Evolutionary conservation across 2,888 invertebrate genomes (phyloP).

Genomic region (Caenorhabditis doughertyi): DNA sequence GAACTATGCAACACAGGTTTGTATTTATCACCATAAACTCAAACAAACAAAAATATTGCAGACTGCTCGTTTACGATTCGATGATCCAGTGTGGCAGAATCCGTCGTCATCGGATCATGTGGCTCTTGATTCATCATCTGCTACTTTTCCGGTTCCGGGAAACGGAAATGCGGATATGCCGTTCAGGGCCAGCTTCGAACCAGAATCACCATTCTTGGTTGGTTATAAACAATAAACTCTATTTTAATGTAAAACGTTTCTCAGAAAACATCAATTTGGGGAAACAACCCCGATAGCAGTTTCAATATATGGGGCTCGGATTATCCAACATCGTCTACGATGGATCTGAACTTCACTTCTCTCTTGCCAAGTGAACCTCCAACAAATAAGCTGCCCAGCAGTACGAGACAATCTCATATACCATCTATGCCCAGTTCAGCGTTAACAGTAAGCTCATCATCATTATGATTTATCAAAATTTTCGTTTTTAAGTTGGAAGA

Average conservation of each 20-base stretch:
- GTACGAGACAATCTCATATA: slow-evolving; percentile 24
- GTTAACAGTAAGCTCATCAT: slow-evolving; percentile 30
- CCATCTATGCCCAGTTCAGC: slow-evolving; percentile 63
- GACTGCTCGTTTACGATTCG: slow-evolving; percentile 74
- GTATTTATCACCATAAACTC: too few relatives aligned
- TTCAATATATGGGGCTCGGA: slow-evolving; percentile 56
- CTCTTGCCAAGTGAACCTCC: background rate
- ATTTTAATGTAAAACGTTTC: background rate
- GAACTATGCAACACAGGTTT: slow-evolving; percentile 75
- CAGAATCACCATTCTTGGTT: slow-evolving; percentile 53
- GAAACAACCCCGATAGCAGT: slow-evolving; percentile 25
- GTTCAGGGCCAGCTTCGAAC: slow-evolving; percentile 45
- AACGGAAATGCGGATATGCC: slow-evolving; percentile 9
- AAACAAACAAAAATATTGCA: too few relatives aligned
- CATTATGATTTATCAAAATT: background rate
- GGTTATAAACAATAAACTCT: background rate
- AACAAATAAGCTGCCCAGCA: background rate
- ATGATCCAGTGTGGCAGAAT: slow-evolving; percentile 72
- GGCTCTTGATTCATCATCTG: slow-evolving; percentile 74
- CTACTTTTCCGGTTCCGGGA: slow-evolving; percentile 66
- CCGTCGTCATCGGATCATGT: slow-evolving; percentile 58
- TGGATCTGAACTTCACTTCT: slow-evolving; percentile 17
- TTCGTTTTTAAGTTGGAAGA: slow-evolving; percentile 49
- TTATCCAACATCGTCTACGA: slow-evolving; percentile 16
- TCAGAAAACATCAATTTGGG: slow-evolving; percentile 57